Evolutionary conservation across 2,113 vertebrate species (phyloP).

Genomic region (Erythrocercus mccallii): DNA sequence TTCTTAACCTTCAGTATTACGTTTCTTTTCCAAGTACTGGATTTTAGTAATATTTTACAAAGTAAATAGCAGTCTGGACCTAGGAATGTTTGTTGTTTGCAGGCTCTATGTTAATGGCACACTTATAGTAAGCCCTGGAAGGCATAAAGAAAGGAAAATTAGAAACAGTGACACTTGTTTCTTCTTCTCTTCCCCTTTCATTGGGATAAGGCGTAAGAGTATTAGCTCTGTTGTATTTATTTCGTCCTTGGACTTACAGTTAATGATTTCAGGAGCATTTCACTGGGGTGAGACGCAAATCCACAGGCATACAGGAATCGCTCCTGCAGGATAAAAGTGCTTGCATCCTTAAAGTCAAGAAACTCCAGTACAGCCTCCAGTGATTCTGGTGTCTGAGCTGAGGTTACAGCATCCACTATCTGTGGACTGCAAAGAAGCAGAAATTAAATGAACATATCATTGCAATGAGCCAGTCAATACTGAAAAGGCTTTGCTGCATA

Average conservation of each 20-base stretch:
- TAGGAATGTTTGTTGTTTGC: neutral
- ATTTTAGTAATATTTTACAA: neutral
- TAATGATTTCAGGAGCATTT: slow-evolving; percentile 84
- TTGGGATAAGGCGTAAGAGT: neutral
- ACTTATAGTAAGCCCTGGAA: neutral
- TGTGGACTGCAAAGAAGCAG: slow-evolving; percentile 80
- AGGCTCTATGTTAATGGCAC: neutral
- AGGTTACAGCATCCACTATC: slow-evolving; percentile 90
- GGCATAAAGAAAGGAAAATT: neutral
- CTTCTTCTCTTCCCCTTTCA: neutral
- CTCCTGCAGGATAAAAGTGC: slow-evolving; percentile 83
- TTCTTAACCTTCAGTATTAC: neutral
- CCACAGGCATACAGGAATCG: slow-evolving; percentile 95
- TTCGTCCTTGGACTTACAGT: slow-evolving; percentile 76
- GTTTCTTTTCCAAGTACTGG: neutral
- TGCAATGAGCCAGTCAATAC: neutral
- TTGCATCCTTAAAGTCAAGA: slow-evolving; percentile 88
- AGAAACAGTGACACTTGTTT: neutral
- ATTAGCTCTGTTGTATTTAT: neutral
- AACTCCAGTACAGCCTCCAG: slow-evolving; percentile 87
- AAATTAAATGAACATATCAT: neutral
- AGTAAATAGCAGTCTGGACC: neutral
- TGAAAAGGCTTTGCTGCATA: neutral
- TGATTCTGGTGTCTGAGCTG: slow-evolving; percentile 87
- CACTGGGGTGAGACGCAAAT: slow-evolving; percentile 90